phyloP scores from a whole-genome alignment of 2,113 vertebrate species.

The Pomatorhinus ruficollis region DNA sequence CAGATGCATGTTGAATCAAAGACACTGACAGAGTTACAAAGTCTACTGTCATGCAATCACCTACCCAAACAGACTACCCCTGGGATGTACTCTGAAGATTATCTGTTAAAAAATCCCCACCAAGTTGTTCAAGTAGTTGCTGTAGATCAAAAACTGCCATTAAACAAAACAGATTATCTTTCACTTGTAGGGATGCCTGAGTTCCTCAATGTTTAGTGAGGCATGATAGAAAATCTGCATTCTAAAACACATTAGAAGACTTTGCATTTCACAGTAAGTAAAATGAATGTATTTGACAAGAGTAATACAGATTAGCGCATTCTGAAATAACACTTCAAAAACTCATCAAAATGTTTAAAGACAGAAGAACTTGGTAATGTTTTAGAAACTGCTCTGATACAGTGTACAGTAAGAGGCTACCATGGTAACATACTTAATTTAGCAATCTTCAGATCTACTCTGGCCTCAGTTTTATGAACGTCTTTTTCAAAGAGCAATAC shows the following conservation, averaged over 20 bases:
- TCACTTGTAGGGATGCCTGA: neutral
- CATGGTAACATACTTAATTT: neutral
- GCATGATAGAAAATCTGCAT: neutral
- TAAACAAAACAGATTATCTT: neutral
- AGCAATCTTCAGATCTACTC: neutral
- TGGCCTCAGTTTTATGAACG: neutral
- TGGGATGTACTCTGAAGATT: neutral
- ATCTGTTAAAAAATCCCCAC: rapidly evolving
- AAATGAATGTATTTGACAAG: neutral
- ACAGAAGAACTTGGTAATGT: neutral
- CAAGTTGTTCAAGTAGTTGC: neutral
- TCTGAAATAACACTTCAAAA: neutral
- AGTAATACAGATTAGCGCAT: neutral
- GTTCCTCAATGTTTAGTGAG: neutral
- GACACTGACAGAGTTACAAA: neutral
- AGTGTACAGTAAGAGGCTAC: neutral
- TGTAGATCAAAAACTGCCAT: neutral
- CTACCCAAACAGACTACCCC: neutral
- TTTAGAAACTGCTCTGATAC: neutral
- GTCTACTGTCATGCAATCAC: neutral
- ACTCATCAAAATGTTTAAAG: neutral
- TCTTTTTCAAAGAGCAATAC: neutral
- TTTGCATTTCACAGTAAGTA: neutral
- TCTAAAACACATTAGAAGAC: neutral
- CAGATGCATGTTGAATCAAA: neutral